Evolutionary conservation across 1,140 invertebrate genomes (phyloP).

Genomic region (Macrotrachela quadricornifera): DNA sequence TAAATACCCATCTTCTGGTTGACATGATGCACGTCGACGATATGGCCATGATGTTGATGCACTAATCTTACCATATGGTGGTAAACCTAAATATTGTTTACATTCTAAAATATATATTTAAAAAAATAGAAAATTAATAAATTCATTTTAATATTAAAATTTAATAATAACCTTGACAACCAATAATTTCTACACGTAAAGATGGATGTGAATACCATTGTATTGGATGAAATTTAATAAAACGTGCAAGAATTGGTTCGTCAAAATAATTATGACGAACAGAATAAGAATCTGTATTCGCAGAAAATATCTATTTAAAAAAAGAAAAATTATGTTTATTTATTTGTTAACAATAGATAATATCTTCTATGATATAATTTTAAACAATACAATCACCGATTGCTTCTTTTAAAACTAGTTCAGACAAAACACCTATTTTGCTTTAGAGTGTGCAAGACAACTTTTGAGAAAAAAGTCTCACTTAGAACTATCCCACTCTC

Average conservation of each 20-base stretch:
- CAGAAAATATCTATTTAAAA: conserved; percentile 31
- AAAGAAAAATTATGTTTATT: neutral
- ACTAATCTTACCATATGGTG: conserved; percentile 33
- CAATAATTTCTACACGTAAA: conserved; percentile 36
- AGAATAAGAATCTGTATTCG: conserved; percentile 34
- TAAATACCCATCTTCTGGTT: conserved; percentile 36
- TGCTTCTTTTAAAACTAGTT: too few species aligned
- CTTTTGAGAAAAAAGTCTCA: too few species aligned
- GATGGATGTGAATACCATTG: conserved; percentile 36
- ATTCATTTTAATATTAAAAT: neutral
- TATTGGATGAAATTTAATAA: conserved; percentile 35
- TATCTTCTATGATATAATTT: neutral
- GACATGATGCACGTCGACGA: conserved; percentile 33
- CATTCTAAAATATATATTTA: conserved; percentile 28
- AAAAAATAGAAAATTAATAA: neutral
- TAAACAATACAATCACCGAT: neutral
- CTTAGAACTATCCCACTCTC: too few species aligned
- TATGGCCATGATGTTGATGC: conserved; percentile 31
- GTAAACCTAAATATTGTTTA: conserved; percentile 34
- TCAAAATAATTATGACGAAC: conserved; percentile 34
- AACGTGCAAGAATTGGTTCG: conserved; percentile 33
- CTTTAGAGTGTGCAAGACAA: too few species aligned
- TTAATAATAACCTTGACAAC: conserved; percentile 34
- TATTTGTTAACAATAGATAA: neutral
- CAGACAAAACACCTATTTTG: too few species aligned